These are phyloP conservation scores for Cladopsammia gracilis DNA, from an alignment of 64 coral and sea anemone genomes.

Conservation along the genomic window DNA sequence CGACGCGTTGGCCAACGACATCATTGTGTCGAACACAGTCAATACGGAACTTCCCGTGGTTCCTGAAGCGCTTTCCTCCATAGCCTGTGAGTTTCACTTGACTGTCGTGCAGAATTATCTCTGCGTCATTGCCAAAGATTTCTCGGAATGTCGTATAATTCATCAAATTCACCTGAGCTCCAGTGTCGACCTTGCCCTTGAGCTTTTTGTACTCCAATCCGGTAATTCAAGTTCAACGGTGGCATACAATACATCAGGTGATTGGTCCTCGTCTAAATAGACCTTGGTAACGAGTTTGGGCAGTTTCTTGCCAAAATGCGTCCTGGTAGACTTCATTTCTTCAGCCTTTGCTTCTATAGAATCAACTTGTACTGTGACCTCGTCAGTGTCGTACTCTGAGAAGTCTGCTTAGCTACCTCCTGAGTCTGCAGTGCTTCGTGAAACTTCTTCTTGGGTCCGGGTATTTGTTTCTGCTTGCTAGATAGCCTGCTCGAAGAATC, in stretches of 20 bases:
- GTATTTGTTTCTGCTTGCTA: slow-evolving; percentile 82
- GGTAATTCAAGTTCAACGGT: slow-evolving; percentile 78
- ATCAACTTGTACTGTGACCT: slow-evolving; percentile 88
- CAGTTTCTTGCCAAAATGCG: slow-evolving; percentile 85
- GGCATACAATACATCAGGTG: slow-evolving; percentile 71
- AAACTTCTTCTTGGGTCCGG: slow-evolving; percentile 87
- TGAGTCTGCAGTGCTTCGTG: slow-evolving; percentile 87
- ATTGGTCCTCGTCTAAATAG: slow-evolving; percentile 68
- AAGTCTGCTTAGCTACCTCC: slow-evolving; percentile 87
- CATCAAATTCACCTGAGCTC: slow-evolving; percentile 85
- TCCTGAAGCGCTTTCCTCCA: slow-evolving; percentile 48
- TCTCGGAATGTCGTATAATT: slow-evolving; percentile 88
- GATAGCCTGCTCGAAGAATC: slow-evolving; percentile 63
- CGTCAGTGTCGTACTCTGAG: slow-evolving; percentile 76
- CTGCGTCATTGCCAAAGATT: slow-evolving; percentile 27
- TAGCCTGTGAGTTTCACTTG: too few relatives aligned
- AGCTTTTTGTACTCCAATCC: slow-evolving; percentile 77
- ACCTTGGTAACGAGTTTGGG: slow-evolving; percentile 82
- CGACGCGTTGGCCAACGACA: slow-evolving; percentile 87
- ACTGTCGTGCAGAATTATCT: too few relatives aligned
- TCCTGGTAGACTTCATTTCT: slow-evolving; percentile 81
- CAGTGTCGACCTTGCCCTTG: slow-evolving; percentile 69
- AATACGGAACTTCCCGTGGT: slow-evolving; percentile 52
- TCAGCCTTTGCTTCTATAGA: slow-evolving; percentile 83
- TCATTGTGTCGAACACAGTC: slow-evolving; percentile 88